phyloP scores from a whole-genome alignment of 2,888 invertebrate genomes.

The Oxytorus armatus region DNA sequence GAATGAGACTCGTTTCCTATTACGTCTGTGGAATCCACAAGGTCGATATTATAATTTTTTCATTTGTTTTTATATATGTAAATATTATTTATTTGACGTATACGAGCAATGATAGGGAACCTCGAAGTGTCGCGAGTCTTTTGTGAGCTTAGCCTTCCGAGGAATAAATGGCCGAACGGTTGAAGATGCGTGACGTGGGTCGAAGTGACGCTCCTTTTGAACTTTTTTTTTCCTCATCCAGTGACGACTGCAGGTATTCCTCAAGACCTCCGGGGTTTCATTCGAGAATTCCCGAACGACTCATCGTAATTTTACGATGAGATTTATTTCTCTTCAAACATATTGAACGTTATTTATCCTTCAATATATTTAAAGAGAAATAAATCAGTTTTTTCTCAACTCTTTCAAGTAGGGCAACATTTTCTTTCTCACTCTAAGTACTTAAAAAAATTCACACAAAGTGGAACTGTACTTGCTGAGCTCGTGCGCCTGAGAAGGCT shows the following conservation, averaged over 20 bases:
- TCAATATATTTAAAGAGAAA: too few relatives aligned
- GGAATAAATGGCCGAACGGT: slow-evolving; percentile 21
- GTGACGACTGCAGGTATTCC: slow-evolving; percentile 9
- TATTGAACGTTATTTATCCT: too few relatives aligned
- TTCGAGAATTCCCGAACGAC: neutral
- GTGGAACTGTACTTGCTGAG: too few relatives aligned
- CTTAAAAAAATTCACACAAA: neutral
- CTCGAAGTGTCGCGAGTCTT: neutral
- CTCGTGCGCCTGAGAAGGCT: neutral
- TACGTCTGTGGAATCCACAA: slow-evolving; percentile 6
- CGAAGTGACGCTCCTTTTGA: slow-evolving; percentile 53
- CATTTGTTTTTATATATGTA: neutral
- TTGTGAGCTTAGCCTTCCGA: slow-evolving; percentile 31
- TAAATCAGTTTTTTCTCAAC: too few relatives aligned
- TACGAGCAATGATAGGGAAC: slow-evolving; percentile 8
- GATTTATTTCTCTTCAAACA: too few relatives aligned
- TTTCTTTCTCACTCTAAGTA: neutral
- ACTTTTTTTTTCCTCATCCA: slow-evolving; percentile 38
- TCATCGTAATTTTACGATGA: neutral
- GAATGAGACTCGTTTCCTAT: neutral
- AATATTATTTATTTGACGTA: neutral
- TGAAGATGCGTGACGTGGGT: slow-evolving; percentile 59
- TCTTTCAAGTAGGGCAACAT: neutral
- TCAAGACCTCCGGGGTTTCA: slow-evolving; percentile 6
- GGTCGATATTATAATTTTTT: slow-evolving; percentile 24